Evolutionary conservation across 2,113 vertebrate species (phyloP).

Genomic region (Tinamus guttatus): DNA sequence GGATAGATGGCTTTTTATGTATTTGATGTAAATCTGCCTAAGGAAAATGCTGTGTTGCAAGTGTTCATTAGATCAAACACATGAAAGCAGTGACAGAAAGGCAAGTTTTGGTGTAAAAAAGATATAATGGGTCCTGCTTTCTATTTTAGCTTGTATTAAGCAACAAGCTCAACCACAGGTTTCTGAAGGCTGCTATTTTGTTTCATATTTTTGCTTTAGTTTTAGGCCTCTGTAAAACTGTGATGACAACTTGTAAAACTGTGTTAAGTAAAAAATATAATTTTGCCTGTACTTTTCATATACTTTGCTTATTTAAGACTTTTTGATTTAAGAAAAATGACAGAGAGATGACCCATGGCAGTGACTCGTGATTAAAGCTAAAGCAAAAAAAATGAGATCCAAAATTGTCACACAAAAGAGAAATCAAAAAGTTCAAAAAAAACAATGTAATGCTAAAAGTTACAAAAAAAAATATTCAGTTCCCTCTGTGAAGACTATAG

Average conservation of each 20-base stretch:
- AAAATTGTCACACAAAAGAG: background rate
- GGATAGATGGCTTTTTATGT: background rate
- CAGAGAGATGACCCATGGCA: background rate
- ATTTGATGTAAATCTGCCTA: fast-evolving
- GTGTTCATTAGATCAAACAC: background rate
- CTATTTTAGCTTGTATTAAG: background rate
- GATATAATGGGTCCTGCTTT: background rate
- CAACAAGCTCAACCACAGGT: background rate
- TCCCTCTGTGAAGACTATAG: background rate
- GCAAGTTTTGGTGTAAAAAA: background rate
- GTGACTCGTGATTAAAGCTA: background rate
- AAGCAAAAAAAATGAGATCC: background rate
- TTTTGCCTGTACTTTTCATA: background rate
- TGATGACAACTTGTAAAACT: background rate
- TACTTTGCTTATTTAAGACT: no score
- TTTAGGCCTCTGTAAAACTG: background rate
- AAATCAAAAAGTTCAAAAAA: background rate
- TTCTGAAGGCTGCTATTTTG: background rate
- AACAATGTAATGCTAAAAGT: background rate
- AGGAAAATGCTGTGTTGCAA: background rate
- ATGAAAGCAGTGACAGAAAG: background rate
- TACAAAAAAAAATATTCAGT: background rate
- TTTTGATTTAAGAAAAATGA: background rate
- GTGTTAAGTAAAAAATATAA: background rate
- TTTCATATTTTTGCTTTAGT: background rate